A percentile compares a stretch with the other conserved stretches of the same genome.
Conservation (phyloP, 92 coral and sea anemone species). For the Actinostola sp. region DNA sequence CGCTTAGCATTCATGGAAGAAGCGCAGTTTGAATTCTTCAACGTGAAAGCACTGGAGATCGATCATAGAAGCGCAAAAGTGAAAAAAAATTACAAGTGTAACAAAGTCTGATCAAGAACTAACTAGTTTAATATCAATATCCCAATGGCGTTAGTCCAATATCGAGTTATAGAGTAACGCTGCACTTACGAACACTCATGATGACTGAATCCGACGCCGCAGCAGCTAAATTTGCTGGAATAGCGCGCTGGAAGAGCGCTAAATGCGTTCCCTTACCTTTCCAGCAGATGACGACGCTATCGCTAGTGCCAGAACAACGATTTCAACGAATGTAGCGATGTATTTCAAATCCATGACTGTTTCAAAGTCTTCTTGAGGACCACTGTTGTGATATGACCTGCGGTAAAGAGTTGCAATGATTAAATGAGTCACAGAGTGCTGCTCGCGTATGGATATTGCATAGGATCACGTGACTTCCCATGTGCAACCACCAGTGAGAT, state of each 20-base stretch:
- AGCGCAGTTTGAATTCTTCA: background rate
- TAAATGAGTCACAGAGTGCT: slow-evolving; percentile 19
- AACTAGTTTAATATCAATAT: background rate
- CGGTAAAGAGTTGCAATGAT: slow-evolving; percentile 5
- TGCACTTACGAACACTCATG: no score
- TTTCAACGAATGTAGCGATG: background rate
- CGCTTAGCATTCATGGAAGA: background rate
- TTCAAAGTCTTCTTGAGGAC: background rate
- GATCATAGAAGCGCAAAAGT: background rate
- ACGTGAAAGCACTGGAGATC: background rate
- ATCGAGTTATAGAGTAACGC: background rate
- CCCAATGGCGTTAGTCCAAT: background rate
- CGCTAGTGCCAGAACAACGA: background rate
- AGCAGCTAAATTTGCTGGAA: background rate
- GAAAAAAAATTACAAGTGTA: background rate
- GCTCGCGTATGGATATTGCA: background rate
- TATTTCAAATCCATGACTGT: slow-evolving; percentile 1
- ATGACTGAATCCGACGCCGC: no score
- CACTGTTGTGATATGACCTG: slow-evolving; percentile 10
- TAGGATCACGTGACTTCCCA: background rate
- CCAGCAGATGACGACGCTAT: background rate
- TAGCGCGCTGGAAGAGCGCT: background rate
- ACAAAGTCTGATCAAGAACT: background rate
- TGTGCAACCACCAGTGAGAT: no score
- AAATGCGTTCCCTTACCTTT: background rate